Base-by-base conservation (phyloP, 2,888 invertebrate genomes). In the Gastracanthus pulcherrimus region DNA sequence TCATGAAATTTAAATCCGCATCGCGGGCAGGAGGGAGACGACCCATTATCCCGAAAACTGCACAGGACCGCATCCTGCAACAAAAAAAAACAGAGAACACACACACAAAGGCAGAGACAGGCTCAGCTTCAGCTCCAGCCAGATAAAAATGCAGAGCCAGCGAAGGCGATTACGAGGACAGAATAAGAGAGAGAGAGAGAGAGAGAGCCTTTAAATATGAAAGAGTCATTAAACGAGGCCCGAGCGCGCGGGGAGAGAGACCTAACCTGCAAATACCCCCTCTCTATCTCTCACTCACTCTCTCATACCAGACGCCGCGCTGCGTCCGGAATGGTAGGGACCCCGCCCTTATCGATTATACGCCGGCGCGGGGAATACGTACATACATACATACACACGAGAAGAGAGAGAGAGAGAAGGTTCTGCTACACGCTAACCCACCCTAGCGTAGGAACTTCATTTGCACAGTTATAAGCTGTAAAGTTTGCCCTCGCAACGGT, bases 321-420 rank as follows among this genome's bases (percentile, higher is more conserved):
- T 11, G 36, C 38, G 38, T 34, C 31, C 64, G 64, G 23, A 36
- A 64, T 34, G 13, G 34, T 3, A 9, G 58, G 45, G 72, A 74
- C 84, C 82, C 78, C 78, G 82, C 78, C 82, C 78, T 78, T 82
- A 82, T 82, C 78, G 82, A 82, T 81, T 81, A 74, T 77, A 66
- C 51, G 55, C n/a, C 38, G 34, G 51, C 58, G 29, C 76, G 5
- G 26, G 13, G 29, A 7, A 41, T 16, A 13, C 41, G 16, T 16
- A 41, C 5, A 41, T 3, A 55, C 55, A 55, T 7, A 26, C 4
- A 51, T 7, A 51, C 9, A n/a, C 3, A 51, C 1, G 11, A 0
- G 1, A 11, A 23, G 51, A 23, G 19, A 19, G 51, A 23, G 55
- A 55, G 55, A 55, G 55, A 19, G 45, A 45, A 16, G 48, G n/a